These are phyloP conservation scores for Papilio protenor DNA, from an alignment of 2,888 invertebrate species.

Conservation along the genomic window DNA sequence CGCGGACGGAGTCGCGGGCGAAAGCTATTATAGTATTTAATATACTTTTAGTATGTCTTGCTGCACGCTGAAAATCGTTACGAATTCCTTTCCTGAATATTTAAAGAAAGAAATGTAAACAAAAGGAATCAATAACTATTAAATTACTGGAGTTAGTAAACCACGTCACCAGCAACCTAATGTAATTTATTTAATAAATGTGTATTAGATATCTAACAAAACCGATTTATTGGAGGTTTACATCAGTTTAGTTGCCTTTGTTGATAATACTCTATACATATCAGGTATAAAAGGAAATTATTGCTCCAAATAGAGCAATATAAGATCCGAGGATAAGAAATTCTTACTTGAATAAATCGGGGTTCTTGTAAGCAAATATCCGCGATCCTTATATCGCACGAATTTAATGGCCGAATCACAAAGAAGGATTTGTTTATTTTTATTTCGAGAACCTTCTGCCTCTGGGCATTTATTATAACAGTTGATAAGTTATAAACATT, in stretches of 20 bases:
- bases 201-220: neutral
- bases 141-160: too few relatives aligned
- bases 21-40: too few relatives aligned
- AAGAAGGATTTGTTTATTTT: constrained; percentile 25
- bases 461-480: constrained; percentile 21
- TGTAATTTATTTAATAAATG: neutral
- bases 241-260: neutral
- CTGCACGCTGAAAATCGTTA: too few relatives aligned
- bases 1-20: too few relatives aligned
- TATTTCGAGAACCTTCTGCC: constrained; percentile 35
- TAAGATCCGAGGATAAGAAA: constrained; percentile 13
- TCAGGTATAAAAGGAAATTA: neutral
- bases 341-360: constrained; percentile 23
- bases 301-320: constrained; percentile 12
- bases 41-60: too few relatives aligned
- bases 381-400: constrained; percentile 23
- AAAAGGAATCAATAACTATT: too few relatives aligned
- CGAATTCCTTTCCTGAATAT: too few relatives aligned
- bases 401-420: constrained; percentile 20
- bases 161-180: neutral
- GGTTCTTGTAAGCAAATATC: constrained; percentile 15
- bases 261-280: neutral
- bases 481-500: neutral
- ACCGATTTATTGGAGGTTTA: neutral
- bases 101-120: too few relatives aligned